These are phyloP conservation scores for Campoplex nolae DNA, from an alignment of 2,888 invertebrate genomes.

Conservation along the genomic window DNA sequence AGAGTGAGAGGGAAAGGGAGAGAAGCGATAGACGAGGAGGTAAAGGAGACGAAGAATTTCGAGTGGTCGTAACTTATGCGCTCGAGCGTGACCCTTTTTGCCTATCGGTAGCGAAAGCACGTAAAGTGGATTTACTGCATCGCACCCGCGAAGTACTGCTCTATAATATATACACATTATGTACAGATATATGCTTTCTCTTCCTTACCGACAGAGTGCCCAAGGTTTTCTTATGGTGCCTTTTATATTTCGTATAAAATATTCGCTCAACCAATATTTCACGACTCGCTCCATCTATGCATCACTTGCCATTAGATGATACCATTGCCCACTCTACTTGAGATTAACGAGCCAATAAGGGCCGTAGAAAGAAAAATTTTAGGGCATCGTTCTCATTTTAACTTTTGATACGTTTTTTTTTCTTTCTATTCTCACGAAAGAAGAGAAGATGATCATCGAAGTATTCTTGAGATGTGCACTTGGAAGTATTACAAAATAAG, in stretches of 20 bases:
- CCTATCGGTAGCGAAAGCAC: constrained; percentile 77
- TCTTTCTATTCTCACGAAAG: not conserved
- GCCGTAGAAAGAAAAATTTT: not conserved
- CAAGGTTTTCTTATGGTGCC: constrained; percentile 29
- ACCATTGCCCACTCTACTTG: not conserved
- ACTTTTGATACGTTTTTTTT: not conserved
- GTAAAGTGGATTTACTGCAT: constrained; percentile 80
- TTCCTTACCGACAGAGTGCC: constrained; percentile 43
- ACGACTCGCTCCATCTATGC: constrained; percentile 30
- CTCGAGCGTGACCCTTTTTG: constrained; percentile 76
- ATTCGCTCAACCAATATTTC: constrained; percentile 18
- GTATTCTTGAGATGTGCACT: not conserved
- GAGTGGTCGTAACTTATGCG: constrained; percentile 79
- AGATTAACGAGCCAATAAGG: not conserved
- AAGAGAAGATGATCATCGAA: not conserved
- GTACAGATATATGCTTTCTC: constrained; percentile 15
- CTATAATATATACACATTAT: constrained; percentile 20
- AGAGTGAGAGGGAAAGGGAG: constrained; percentile 8
- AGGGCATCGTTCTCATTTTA: not conserved
- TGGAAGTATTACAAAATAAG: not conserved
- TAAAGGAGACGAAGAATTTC: constrained; percentile 73
- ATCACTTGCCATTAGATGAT: constrained; percentile 8
- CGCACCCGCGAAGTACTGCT: constrained; percentile 63
- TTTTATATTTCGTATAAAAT: constrained; percentile 17
- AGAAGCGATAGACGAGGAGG: constrained; percentile 37